phyloP scores from a whole-genome alignment of 2,888 invertebrate genomes.

The Dryobota labecula region DNA sequence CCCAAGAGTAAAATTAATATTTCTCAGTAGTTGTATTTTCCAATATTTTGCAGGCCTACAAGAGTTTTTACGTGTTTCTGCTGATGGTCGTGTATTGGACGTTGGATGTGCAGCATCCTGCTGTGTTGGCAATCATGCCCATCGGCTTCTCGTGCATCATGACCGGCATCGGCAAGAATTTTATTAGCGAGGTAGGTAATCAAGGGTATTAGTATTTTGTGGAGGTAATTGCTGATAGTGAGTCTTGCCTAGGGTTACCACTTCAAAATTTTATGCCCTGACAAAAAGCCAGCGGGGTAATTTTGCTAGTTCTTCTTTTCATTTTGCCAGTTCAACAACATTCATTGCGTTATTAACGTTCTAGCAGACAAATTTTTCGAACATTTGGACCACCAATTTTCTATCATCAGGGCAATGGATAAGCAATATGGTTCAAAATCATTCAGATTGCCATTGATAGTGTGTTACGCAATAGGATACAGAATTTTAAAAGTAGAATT shows the following conservation, averaged over 20 bases:
- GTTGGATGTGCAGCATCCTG: constrained; percentile 77
- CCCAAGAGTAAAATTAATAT: not conserved
- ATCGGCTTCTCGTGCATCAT: constrained; percentile 74
- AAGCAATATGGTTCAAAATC: too few relatives aligned
- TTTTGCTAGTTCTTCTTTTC: too few relatives aligned
- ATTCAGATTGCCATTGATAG: too few relatives aligned
- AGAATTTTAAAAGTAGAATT: too few relatives aligned
- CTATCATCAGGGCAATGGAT: too few relatives aligned
- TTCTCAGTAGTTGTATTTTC: not conserved
- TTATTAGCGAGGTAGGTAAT: constrained; percentile 73
- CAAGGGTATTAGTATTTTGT: too few relatives aligned
- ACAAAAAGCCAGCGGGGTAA: too few relatives aligned
- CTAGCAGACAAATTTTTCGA: too few relatives aligned
- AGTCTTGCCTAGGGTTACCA: not conserved
- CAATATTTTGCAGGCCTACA: constrained; percentile 67
- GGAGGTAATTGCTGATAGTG: not conserved
- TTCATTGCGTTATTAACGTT: too few relatives aligned
- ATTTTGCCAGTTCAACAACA: too few relatives aligned
- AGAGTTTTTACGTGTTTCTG: constrained; percentile 78
- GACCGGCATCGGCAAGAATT: constrained; percentile 58
- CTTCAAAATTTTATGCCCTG: not conserved
- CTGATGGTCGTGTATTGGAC: constrained; percentile 76
- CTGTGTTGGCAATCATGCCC: constrained; percentile 74
- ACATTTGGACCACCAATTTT: too few relatives aligned
- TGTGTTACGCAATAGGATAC: too few relatives aligned